These are phyloP conservation scores for Dipodomys merriami DNA, from an alignment of 2,113 vertebrate genomes.

Conservation along the genomic window DNA sequence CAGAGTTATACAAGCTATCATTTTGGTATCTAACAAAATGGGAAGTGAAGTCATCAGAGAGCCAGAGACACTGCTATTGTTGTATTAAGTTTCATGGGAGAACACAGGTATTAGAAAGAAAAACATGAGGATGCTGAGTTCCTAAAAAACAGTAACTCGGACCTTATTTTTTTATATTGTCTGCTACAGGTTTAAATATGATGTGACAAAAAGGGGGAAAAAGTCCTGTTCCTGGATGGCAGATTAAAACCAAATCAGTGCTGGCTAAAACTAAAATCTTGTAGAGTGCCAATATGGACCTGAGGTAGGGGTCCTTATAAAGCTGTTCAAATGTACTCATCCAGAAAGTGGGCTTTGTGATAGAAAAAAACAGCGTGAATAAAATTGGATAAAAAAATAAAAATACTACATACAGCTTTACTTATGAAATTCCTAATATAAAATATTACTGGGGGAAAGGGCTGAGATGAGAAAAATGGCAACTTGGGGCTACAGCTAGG, in stretches of 20 bases:
- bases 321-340: background rate
- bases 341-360: background rate
- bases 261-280: constrained; percentile 12
- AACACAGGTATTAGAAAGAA: background rate
- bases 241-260: background rate
- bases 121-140: background rate
- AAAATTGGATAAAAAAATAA: background rate
- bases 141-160: background rate
- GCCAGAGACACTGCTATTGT: background rate
- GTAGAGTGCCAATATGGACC: background rate
- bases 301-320: constrained; percentile 21
- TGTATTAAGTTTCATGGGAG: constrained; percentile 9
- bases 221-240: background rate
- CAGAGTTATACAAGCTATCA: background rate
- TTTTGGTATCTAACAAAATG: constrained; percentile 28
- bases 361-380: background rate
- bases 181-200: background rate
- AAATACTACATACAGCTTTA: constrained; percentile 5
- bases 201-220: background rate
- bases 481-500: too few relatives aligned
- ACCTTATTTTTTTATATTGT: background rate
- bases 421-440: constrained; percentile 3
- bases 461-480: too few relatives aligned
- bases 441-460: background rate
- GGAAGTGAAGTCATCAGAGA: constrained; percentile 12